These are phyloP conservation scores for Lota lota DNA, from an alignment of 2,113 vertebrate species.

Conservation along the genomic window DNA sequence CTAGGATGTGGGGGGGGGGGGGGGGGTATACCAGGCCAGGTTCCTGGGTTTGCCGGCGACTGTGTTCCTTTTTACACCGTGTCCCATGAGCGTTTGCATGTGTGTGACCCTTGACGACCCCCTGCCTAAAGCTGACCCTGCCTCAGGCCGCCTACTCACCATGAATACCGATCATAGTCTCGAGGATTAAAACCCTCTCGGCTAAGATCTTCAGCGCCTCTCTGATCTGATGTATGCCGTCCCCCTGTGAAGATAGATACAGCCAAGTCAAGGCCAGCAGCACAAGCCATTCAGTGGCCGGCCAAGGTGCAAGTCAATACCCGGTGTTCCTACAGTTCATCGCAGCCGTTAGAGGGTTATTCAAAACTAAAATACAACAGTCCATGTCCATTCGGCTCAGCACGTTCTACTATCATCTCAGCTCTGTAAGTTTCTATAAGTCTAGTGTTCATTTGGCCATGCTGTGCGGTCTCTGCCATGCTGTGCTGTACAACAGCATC, in stretches of 20 bases:
- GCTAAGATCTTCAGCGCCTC: constrained; percentile 99
- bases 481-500: constrained; percentile 54
- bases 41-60: constrained; percentile 60
- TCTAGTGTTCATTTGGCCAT: constrained; percentile 58
- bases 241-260: constrained; percentile 97
- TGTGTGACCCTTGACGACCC: constrained; percentile 45
- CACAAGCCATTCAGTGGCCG: constrained; percentile 68
- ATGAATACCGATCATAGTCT: constrained; percentile 99
- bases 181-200: constrained; percentile 99
- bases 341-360: constrained; percentile 74
- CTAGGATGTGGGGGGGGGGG: not conserved
- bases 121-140: constrained; percentile 73
- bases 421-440: constrained; percentile 22
- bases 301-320: constrained; percentile 69
- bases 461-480: constrained; percentile 58
- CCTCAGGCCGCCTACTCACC: constrained; percentile 89
- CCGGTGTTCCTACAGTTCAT: constrained; percentile 35
- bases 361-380: constrained; percentile 30
- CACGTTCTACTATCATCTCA: constrained; percentile 32
- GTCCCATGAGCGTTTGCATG: constrained; percentile 38
- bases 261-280: constrained; percentile 84
- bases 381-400: constrained; percentile 49
- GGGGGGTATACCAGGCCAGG: constrained; percentile 51
- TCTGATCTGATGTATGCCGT: constrained; percentile 98
- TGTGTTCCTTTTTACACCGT: constrained; percentile 45